A percentile compares a stretch with the other conserved stretches of the same genome.
Conservation (phyloP, 1,140 invertebrate genomes). For the Heterodera schachtii region DNA sequence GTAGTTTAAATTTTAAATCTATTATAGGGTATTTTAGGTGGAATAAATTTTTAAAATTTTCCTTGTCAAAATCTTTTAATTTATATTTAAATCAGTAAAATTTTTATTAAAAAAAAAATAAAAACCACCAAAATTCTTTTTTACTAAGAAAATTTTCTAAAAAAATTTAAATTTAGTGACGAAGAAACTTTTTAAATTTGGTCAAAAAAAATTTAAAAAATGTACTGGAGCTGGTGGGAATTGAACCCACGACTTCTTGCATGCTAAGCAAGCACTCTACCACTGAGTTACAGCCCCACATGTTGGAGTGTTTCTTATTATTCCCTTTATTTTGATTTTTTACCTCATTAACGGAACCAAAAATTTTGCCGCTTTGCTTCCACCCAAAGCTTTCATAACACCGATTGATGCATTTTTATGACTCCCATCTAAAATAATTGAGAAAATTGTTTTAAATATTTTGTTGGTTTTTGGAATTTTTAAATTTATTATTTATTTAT, state of each 20-base stretch:
- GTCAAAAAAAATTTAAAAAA: too few species aligned
- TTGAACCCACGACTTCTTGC: constrained; percentile 16
- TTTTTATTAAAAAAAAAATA: background rate
- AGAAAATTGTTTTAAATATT: background rate
- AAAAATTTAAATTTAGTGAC: too few species aligned
- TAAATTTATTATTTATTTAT: too few species aligned
- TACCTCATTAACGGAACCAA: constrained; percentile 56
- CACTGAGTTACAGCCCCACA: constrained; percentile 31
- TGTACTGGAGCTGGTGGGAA: constrained; percentile 23
- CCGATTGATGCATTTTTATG: constrained; percentile 62
- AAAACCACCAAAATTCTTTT: background rate
- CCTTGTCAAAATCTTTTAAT: too few species aligned
- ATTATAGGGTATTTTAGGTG: too few species aligned
- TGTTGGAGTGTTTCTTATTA: background rate
- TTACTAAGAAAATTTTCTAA: too few species aligned
- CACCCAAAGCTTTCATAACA: constrained; percentile 63
- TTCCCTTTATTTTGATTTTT: background rate
- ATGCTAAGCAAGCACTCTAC: constrained; percentile 35
- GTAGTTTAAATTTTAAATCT: too few species aligned
- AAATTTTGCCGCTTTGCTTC: constrained; percentile 58
- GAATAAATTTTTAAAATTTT: background rate
- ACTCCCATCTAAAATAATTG: constrained; percentile 54
- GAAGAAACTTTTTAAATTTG: too few species aligned
- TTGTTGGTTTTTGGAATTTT: too few species aligned
- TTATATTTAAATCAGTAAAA: background rate